Conservation (phyloP, 1,140 invertebrate genomes). For the Augochlora pura region DNA sequence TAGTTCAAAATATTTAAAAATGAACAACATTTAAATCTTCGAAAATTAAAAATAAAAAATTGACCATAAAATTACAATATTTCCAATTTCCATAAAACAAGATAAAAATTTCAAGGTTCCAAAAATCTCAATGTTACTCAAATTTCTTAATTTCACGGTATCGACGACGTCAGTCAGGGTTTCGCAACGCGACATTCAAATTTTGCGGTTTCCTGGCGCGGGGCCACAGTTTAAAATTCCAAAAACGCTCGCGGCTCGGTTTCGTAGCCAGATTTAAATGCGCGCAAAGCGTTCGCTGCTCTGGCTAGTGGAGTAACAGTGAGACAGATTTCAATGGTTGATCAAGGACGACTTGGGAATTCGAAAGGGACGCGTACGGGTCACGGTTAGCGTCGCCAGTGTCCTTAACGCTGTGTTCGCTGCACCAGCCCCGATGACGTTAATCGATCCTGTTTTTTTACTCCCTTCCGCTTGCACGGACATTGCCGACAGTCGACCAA, state of each 20-base stretch:
- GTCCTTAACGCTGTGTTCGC: constrained; percentile 36
- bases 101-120: too few relatives aligned
- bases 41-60: too few relatives aligned
- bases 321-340: constrained; percentile 28
- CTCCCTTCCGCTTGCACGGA: too few relatives aligned
- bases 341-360: constrained; percentile 48
- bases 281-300: neutral
- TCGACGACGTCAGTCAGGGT: too few relatives aligned
- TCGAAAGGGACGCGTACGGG: constrained; percentile 52
- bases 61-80: too few relatives aligned
- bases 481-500: neutral
- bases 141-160: too few relatives aligned
- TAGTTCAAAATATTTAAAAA: too few relatives aligned
- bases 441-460: constrained; percentile 31
- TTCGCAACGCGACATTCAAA: too few relatives aligned
- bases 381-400: constrained; percentile 45
- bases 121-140: too few relatives aligned
- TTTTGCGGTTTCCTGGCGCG: too few relatives aligned
- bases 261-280: neutral
- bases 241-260: neutral
- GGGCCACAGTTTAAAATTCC: neutral
- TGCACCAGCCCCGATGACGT: constrained; percentile 32
- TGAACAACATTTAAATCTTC: too few relatives aligned
- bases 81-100: too few relatives aligned
- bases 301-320: constrained; percentile 25